These are phyloP conservation scores for Drosophila repletoides DNA, from an alignment of 1,140 invertebrate genomes.

Conservation along the genomic window DNA sequence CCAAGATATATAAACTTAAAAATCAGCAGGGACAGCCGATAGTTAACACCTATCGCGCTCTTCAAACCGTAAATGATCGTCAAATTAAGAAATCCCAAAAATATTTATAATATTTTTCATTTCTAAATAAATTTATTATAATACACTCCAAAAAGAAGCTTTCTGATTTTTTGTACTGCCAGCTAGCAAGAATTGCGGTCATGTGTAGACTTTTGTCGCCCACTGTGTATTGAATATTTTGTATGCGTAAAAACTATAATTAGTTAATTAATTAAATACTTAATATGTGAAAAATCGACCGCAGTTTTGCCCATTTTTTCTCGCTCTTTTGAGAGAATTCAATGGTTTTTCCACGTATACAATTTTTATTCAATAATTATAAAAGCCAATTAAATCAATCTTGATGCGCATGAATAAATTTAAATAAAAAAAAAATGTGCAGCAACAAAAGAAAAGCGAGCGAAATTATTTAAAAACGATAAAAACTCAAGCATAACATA, in stretches of 20 bases:
- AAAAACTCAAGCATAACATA: background rate
- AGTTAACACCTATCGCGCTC: too few relatives aligned
- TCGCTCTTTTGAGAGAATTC: too few relatives aligned
- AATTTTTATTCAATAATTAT: background rate
- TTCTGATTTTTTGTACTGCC: too few relatives aligned
- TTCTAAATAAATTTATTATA: too few relatives aligned
- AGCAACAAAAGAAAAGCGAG: background rate
- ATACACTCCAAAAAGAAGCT: too few relatives aligned
- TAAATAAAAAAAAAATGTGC: background rate
- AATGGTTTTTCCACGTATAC: background rate
- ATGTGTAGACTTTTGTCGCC: too few relatives aligned
- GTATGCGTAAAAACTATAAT: background rate
- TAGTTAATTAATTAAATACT: background rate
- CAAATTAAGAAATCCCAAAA: too few relatives aligned
- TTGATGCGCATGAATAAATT: background rate
- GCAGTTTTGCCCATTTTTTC: background rate
- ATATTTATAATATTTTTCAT: too few relatives aligned
- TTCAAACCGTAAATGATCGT: too few relatives aligned
- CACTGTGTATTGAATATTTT: too few relatives aligned
- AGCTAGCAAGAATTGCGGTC: too few relatives aligned
- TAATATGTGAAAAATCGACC: background rate
- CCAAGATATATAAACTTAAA: background rate
- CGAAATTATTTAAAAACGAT: background rate
- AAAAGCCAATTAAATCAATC: conserved; percentile 14
- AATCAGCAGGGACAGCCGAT: background rate